phyloP scores from a whole-genome alignment of 2,888 invertebrate species.

The Bembecia ichneumoniformis region DNA sequence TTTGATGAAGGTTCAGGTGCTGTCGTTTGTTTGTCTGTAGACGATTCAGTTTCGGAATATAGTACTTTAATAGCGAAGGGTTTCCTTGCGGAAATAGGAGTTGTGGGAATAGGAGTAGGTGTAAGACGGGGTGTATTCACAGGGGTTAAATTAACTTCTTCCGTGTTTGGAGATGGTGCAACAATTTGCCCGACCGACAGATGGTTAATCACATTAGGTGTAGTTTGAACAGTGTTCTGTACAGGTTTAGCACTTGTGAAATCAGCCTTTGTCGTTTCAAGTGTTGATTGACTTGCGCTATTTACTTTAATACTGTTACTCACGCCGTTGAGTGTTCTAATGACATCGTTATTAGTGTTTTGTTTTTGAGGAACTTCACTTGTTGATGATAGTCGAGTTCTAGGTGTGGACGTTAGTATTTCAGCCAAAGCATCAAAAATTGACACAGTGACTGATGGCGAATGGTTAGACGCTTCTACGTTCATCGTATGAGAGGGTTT shows the following conservation, averaged over 20 bases:
- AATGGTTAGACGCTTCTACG: constrained; percentile 71
- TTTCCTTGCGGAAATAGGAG: constrained; percentile 57
- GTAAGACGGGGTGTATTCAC: constrained; percentile 34
- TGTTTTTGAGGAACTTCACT: constrained; percentile 52
- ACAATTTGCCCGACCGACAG: constrained; percentile 52
- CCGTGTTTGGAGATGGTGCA: constrained; percentile 48
- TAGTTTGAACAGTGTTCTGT: constrained; percentile 57
- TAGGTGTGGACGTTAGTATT: constrained; percentile 68
- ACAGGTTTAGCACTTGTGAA: constrained; percentile 63
- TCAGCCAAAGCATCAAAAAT: constrained; percentile 74
- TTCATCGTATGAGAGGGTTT: constrained; percentile 64
- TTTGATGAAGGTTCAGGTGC: constrained; percentile 43
- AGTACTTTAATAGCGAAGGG: constrained; percentile 66
- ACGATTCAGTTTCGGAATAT: constrained; percentile 56
- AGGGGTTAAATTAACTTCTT: constrained; percentile 36
- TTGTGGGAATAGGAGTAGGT: constrained; percentile 41
- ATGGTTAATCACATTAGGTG: constrained; percentile 66
- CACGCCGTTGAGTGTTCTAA: constrained; percentile 63
- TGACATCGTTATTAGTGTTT: constrained; percentile 47
- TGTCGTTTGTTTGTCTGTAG: constrained; percentile 55
- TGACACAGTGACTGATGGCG: constrained; percentile 71
- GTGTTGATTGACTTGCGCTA: constrained; percentile 47
- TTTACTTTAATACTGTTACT: constrained; percentile 68
- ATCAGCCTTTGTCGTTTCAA: constrained; percentile 38
- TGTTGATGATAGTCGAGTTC: constrained; percentile 53